These are phyloP conservation scores for Rhinogobius similis DNA, from an alignment of 2,113 vertebrate genomes.

Conservation along the genomic window DNA sequence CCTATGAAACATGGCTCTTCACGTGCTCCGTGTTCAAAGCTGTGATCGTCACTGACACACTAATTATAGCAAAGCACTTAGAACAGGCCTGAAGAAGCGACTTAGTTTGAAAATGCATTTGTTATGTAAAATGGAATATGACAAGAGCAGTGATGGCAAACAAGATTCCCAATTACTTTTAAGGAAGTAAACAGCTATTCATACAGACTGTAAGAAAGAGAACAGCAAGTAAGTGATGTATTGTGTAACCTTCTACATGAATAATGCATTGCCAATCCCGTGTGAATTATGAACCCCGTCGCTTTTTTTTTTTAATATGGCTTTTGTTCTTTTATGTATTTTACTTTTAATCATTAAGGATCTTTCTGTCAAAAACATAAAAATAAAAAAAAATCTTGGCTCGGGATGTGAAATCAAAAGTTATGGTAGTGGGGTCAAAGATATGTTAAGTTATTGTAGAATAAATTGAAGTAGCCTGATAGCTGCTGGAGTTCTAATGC, in stretches of 20 bases:
- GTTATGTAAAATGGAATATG: conserved; percentile 47
- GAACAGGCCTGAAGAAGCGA: conserved; percentile 21
- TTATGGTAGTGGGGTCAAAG: no score
- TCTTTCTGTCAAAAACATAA: no score
- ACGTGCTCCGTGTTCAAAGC: conserved; percentile 42
- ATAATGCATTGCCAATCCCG: no score
- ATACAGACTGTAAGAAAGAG: conserved; percentile 25
- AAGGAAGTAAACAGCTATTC: conserved; percentile 34
- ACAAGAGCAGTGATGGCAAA: conserved; percentile 41
- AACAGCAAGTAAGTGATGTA: not conserved
- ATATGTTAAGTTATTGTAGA: no score
- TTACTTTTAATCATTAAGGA: no score
- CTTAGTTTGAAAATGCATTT: conserved; percentile 44
- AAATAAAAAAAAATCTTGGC: no score
- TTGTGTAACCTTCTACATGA: not conserved
- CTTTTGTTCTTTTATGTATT: no score
- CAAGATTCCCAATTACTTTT: conserved; percentile 50
- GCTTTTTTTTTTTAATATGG: no score
- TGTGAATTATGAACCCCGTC: no score
- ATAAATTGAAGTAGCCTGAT: no score
- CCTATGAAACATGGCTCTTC: conserved; percentile 25
- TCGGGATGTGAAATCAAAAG: no score
- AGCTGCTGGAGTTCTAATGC: no score
- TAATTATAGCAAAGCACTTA: conserved; percentile 47
- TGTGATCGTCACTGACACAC: conserved; percentile 37